Percentiles rank a stretch among this genome's conserved stretches.
Conservation (phyloP, 2,797 vertebrate species). For the Coccyzus lansbergi region DNA sequence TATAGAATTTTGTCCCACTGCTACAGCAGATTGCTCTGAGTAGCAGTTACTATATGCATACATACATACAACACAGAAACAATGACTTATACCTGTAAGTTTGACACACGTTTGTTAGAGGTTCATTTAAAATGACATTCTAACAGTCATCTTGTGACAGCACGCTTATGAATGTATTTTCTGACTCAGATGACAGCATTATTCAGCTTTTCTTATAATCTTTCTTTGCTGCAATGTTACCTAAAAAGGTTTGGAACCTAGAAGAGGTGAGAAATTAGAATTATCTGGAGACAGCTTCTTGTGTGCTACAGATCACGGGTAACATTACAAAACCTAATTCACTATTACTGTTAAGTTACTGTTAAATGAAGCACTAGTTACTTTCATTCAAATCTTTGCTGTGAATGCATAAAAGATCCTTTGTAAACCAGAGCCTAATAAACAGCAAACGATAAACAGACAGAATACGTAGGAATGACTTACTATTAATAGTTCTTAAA, state of each 20-base stretch:
- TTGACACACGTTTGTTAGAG: neutral
- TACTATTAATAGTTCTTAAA: neutral
- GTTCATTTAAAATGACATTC: neutral
- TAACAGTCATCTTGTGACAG: neutral
- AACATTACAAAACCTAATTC: neutral
- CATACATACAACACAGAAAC: neutral
- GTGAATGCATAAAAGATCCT: neutral
- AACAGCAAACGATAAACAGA: slow-evolving; percentile 24
- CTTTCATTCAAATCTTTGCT: neutral
- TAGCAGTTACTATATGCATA: neutral
- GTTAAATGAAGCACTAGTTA: neutral
- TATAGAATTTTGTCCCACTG: neutral
- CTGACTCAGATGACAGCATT: neutral
- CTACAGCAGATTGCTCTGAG: neutral
- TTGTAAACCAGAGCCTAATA: neutral
- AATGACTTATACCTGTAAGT: neutral
- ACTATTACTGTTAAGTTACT: neutral
- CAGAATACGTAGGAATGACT: neutral
- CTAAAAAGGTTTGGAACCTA: neutral
- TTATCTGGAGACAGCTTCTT: neutral
- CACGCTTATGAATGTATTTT: neutral
- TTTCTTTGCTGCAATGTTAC: neutral
- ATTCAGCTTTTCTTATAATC: neutral
- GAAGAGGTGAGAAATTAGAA: neutral
- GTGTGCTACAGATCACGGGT: neutral